phyloP scores from a whole-genome alignment of 2,113 vertebrate genomes.

The Egretta garzetta region DNA sequence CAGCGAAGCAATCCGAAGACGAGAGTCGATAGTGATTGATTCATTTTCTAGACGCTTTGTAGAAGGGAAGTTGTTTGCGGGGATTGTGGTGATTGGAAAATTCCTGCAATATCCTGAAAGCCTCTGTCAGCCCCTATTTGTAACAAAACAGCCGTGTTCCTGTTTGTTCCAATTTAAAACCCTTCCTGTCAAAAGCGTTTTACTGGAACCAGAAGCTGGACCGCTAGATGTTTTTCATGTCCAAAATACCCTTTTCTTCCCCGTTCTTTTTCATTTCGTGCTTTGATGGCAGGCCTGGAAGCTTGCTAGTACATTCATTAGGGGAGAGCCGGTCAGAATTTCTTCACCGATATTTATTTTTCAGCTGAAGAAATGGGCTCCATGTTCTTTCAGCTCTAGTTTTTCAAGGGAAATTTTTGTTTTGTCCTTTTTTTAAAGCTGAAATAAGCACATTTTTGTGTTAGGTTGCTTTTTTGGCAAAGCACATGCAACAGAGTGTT shows the following conservation, averaged over 20 bases:
- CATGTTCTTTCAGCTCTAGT: not conserved
- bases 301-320: not conserved
- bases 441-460: not conserved
- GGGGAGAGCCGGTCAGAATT: not conserved
- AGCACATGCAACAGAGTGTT: not conserved
- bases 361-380: not conserved
- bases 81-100: slow-evolving; percentile 7
- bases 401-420: not conserved
- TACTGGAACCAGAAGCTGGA: slow-evolving; percentile 15
- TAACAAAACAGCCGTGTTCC: not conserved
- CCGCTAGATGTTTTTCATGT: not conserved
- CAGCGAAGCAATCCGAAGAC: not conserved
- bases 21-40: slow-evolving; percentile 7
- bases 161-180: slow-evolving; percentile 18
- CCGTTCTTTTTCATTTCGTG: not conserved
- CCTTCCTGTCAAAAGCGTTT: slow-evolving; percentile 22
- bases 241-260: slow-evolving; percentile 16
- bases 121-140: not conserved
- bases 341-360: not conserved
- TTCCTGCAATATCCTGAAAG: not conserved
- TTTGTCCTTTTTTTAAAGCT: not conserved
- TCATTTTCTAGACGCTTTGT: not conserved
- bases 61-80: not conserved
- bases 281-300: not conserved
- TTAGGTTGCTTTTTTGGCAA: not conserved